Evolutionary conservation across 2,888 invertebrate species (phyloP), one percentile per base, ranked within the genome.

Genomic region (Euclidia mi): DNA sequence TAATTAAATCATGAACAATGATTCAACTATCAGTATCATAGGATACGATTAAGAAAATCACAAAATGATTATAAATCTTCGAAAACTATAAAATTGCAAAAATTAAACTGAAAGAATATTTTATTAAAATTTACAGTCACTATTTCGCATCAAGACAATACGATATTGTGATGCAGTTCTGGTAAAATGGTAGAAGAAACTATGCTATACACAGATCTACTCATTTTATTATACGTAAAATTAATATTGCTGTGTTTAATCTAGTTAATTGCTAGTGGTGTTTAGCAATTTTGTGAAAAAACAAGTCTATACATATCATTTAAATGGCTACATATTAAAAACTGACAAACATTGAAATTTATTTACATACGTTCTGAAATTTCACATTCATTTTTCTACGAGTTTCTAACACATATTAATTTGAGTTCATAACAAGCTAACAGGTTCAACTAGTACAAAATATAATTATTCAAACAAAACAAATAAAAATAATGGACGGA

Each of bases 401-500:
- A 66, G 57, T 52, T 43, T 61, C 74, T 73, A 73, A 76, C 77
- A 73, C 57, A 56, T 58, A 73, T 65, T 69, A 76, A 64, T 56
- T 48, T 31, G 17, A 65, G 51, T 63, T 70, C 43, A 71, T 67
- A 67, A 52, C 58, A 72, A 73, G 67, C 63, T 62, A 71, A 66
- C n/a, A 68, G 55, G 71, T 65, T 52, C 12, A 59, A 56, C 40
- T 48, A 66, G 49, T 29, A 29, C 41, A 60, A 75, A 74, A 76
- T 47, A 64, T 62, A 71, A 76, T 56, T 78, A 63, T 70, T 78
- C 50, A 78, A 73, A n/a, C n/a, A 57, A 66, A n/a, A n/a, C 50
- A 72, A 71, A 71, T 71, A 55, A 51, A 53, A 45, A 63, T 61
- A 74, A 70, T 91, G 92, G 91, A 91, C 92, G 91, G 92, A 91